A percentile compares a stretch with the other conserved stretches of the same genome.
Conservation (phyloP, 2,888 invertebrate species). For the Allacma fusca region DNA sequence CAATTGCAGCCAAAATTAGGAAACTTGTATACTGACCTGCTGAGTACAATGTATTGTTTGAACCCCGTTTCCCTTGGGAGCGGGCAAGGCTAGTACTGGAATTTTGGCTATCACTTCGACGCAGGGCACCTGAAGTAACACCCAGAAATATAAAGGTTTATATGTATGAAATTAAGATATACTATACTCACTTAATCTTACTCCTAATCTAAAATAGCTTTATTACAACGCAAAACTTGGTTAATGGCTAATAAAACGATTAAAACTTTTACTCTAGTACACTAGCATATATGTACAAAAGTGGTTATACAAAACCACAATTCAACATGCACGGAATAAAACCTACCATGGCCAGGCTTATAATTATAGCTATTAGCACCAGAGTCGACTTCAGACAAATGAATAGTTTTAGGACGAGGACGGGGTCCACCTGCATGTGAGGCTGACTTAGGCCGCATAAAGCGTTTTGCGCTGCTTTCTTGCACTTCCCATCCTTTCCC, state of each 20-base stretch:
- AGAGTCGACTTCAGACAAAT: constrained; percentile 74
- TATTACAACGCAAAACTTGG: constrained; percentile 23
- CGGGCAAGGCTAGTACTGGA: constrained; percentile 60
- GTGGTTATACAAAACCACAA: not conserved
- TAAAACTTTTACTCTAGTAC: constrained; percentile 66
- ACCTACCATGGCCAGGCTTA: constrained; percentile 38
- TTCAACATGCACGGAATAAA: constrained; percentile 67
- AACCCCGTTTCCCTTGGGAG: constrained; percentile 59
- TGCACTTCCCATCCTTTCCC: constrained; percentile 60
- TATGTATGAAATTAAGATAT: not conserved
- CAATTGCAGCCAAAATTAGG: not conserved
- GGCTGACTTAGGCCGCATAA: constrained; percentile 71
- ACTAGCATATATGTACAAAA: constrained; percentile 64
- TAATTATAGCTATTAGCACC: constrained; percentile 69
- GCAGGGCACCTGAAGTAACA: constrained; percentile 51
- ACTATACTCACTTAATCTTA: not conserved
- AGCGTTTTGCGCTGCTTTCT: constrained; percentile 60
- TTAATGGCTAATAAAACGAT: constrained; percentile 29
- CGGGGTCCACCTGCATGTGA: constrained; percentile 66
- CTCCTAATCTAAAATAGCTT: not conserved
- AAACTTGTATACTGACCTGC: constrained; percentile 42
- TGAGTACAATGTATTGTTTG: constrained; percentile 59
- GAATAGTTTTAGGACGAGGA: constrained; percentile 88
- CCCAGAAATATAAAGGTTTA: constrained; percentile 5
- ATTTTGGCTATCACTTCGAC: constrained; percentile 61